A percentile compares a stretch with the other conserved stretches of the same genome.
These are phyloP conservation scores for Catharus ustulatus DNA, from an alignment of 2,797 vertebrate genomes.

Conservation along the genomic window DNA sequence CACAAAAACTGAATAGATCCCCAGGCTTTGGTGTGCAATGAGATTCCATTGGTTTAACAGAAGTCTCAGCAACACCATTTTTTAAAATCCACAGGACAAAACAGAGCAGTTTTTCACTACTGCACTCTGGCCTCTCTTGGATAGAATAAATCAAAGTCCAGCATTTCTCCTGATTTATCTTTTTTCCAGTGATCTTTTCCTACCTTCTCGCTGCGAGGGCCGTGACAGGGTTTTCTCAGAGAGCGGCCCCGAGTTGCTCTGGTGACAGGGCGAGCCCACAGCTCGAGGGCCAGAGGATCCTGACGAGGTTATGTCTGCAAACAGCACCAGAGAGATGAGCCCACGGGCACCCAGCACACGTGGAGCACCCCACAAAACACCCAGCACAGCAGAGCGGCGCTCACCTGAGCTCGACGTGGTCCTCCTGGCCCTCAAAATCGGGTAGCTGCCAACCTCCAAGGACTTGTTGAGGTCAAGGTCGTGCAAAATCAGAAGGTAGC, in stretches of 20 bases:
- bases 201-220: slow-evolving; percentile 89
- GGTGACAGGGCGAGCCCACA: slow-evolving; percentile 85
- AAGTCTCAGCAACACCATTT: background rate
- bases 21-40: background rate
- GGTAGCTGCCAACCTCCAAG: slow-evolving; percentile 96
- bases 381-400: background rate
- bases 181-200: background rate
- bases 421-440: slow-evolving; percentile 91
- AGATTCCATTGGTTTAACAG: background rate
- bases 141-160: background rate
- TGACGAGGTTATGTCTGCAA: slow-evolving; percentile 83
- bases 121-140: background rate
- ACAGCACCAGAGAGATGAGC: background rate
- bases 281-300: slow-evolving; percentile 83
- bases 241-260: slow-evolving; percentile 79
- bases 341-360: background rate
- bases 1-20: background rate
- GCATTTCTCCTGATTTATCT: background rate
- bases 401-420: slow-evolving; percentile 90
- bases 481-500: slow-evolving; percentile 96
- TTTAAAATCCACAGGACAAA: background rate
- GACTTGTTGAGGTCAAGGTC: slow-evolving; percentile 98
- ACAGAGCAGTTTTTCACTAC: fast-evolving
- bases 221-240: slow-evolving; percentile 87
- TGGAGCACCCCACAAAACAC: background rate